phyloP scores from a whole-genome alignment of 2,888 invertebrate species.

The Limnephilus rhombicus region DNA sequence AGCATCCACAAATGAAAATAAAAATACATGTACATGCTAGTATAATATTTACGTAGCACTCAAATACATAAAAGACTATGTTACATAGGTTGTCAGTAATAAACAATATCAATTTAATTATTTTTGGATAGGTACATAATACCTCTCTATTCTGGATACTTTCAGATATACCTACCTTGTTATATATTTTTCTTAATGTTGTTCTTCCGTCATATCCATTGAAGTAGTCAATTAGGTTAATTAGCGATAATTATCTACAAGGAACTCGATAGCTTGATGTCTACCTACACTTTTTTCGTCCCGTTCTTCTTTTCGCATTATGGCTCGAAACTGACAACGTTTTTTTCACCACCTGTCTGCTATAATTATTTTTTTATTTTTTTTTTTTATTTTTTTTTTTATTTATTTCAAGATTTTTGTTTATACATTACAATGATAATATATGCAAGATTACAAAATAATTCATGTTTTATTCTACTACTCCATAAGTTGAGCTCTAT shows the following conservation, averaged over 20 bases:
- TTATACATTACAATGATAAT: too few species aligned
- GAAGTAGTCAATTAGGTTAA: background rate
- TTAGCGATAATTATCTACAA: background rate
- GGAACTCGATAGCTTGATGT: background rate
- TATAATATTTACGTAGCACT: background rate
- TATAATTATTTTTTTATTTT: too few species aligned
- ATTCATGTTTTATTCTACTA: too few species aligned
- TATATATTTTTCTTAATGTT: too few species aligned
- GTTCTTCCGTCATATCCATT: background rate
- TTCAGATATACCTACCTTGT: background rate
- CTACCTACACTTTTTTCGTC: background rate
- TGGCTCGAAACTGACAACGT: background rate
- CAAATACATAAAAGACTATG: background rate
- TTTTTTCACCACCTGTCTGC: background rate
- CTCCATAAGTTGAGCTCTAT: too few species aligned
- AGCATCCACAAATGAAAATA: background rate
- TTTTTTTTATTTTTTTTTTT: too few species aligned
- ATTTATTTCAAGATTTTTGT: too few species aligned
- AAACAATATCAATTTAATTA: background rate
- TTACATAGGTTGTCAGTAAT: background rate
- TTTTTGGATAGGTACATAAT: background rate
- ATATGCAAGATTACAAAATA: too few species aligned
- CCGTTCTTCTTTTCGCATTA: background rate
- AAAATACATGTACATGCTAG: background rate
- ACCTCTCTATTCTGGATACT: background rate